Conservation (phyloP, 2,797 vertebrate genomes). For the Gephyroberyx darwinii region DNA sequence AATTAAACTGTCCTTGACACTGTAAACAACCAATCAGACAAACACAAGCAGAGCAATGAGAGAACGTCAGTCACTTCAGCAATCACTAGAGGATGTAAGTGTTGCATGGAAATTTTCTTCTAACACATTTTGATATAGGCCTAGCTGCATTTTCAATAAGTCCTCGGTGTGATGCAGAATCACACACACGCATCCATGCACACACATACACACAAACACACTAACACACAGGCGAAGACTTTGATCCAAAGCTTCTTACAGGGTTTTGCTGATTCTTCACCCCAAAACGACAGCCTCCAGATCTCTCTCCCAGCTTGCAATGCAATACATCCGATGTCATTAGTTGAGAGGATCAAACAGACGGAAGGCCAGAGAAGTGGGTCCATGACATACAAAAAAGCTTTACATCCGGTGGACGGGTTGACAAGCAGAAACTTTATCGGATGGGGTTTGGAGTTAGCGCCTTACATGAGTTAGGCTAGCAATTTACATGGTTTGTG, state of each 20-base stretch:
- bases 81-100: constrained; percentile 55
- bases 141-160: constrained; percentile 66
- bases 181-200: constrained; percentile 36
- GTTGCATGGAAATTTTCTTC: constrained; percentile 55
- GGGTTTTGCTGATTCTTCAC: constrained; percentile 64
- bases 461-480: background rate
- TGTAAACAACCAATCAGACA: constrained; percentile 52
- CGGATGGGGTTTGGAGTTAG: constrained; percentile 15
- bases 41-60: constrained; percentile 31
- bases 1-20: constrained; percentile 45
- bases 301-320: constrained; percentile 42
- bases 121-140: constrained; percentile 59
- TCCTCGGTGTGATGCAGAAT: constrained; percentile 44
- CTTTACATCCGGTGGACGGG: constrained; percentile 12
- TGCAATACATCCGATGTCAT: constrained; percentile 42
- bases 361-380: constrained; percentile 18
- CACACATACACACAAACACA: constrained; percentile 24
- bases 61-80: constrained; percentile 54
- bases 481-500: background rate
- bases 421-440: constrained; percentile 17
- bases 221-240: constrained; percentile 58
- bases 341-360: constrained; percentile 46
- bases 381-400: background rate
- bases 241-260: constrained; percentile 76
- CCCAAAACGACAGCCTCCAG: constrained; percentile 50